Evolutionary conservation across 2,888 invertebrate species (phyloP), one percentile per base, ranked within the genome.

Genomic region (Holacanthella duospinosa): DNA sequence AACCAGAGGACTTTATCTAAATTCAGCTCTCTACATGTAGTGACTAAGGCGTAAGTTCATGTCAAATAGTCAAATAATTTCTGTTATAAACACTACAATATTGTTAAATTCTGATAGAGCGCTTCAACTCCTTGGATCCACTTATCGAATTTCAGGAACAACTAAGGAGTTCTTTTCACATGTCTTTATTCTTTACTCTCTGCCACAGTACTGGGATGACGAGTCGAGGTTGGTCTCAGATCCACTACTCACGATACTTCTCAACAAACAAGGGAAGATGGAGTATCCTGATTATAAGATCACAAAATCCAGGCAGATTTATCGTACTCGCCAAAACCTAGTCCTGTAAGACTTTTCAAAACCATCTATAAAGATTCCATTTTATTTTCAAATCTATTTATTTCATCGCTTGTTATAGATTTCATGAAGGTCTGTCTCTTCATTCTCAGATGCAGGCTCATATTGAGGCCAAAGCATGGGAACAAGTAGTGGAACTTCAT

Each of bases 191-290:
- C 71, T 81, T 53, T 79, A 77, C 69, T 77, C 77, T 1, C 74
- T 79, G 29, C 75, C 76, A 2, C 76, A 71, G 26, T 73, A 73
- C 29, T 71, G 70, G 66, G 73, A 73, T 25, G 74, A 74, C 48
- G 73, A 74, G 21, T 70, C 71, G 4, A 71, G 70, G 21, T 67
- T 69, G 43, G 70, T 67, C 1, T 65, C 66, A 1, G 66, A 72
- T 57, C 74, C 74, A 59, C 60, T 74, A 19, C 65, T 78, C 60
- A 77, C 77, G 64, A 75, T 80, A 72, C 72, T 80, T 29, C 74
- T 78, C 73, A 76, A 76, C 1, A 78, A 79, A 65, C 76, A 77
- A 60, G 80, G 80, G 1, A 75, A 75, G 64, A 72, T 78, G 66
- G 74, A 74, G 24, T 80, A 78, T 70, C 79, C 80, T 2, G 59